Percentiles rank a stretch among this genome's conserved stretches.
These are phyloP conservation scores for Aphodius sticticus DNA, from an alignment of 2,888 invertebrate species.

Conservation along the genomic window DNA sequence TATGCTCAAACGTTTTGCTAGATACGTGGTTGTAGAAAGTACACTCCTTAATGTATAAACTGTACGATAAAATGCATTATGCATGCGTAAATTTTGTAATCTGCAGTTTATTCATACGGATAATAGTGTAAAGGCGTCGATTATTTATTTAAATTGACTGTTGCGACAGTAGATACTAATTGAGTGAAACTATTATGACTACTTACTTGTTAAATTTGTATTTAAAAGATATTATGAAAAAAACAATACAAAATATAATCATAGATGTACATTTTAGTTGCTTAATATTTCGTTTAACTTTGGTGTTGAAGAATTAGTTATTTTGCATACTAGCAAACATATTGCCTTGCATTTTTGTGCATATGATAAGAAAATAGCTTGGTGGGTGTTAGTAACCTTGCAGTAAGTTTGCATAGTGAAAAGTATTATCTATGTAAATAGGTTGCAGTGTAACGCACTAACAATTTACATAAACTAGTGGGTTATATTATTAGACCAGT, in stretches of 20 bases:
- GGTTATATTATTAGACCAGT: not conserved
- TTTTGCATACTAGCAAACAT: too few relatives aligned
- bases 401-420: not conserved
- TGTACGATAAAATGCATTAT: not conserved
- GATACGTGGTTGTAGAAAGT: not conserved
- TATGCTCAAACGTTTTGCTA: not conserved
- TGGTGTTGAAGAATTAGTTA: too few relatives aligned
- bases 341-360: too few relatives aligned
- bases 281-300: too few relatives aligned
- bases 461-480: not conserved
- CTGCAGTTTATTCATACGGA: not conserved
- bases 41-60: not conserved
- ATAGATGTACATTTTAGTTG: too few relatives aligned
- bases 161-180: not conserved
- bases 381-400: too few relatives aligned
- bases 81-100: not conserved
- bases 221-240: too few relatives aligned
- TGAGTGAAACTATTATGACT: not conserved
- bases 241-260: too few relatives aligned
- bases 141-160: not conserved
- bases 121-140: not conserved
- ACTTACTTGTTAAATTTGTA: too few relatives aligned
- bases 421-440: not conserved
- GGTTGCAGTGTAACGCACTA: not conserved
- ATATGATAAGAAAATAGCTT: too few relatives aligned